Evolutionary conservation across 1,140 invertebrate genomes (phyloP), one percentile per base, ranked within the genome.

Genomic region (Sarcophaga bullata): DNA sequence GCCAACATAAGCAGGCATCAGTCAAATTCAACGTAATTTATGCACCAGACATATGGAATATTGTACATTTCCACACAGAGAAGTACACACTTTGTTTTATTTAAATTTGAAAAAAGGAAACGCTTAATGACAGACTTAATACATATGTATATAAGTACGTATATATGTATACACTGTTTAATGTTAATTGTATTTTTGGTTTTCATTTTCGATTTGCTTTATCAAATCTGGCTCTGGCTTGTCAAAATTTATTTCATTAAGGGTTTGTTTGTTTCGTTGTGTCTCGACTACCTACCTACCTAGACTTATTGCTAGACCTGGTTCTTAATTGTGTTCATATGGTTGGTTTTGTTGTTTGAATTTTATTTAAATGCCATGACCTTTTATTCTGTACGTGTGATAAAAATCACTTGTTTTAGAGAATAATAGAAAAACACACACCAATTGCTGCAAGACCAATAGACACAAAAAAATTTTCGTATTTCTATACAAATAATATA

Each of bases 181-280:
- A 37, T 37, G 25, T 37, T 37, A 37, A 37, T 37, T 37, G 25
- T 37, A 37, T 37, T 37, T 37, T 37, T 37, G 4, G 1, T 37
- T 37, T 37, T 37, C 25, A 37, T 37, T 37, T 37, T 37, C 25
- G 4, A 37, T 37, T 37, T 37, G 25, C 25, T 37, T 4, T 37
- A 37, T 37, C 25, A 37, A 37, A 37, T 37, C 25, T 37, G 25
- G 25, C 25, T 37, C 25, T 37, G 25, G 17, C 62, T 68, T 68
- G 62, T 68, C n/a, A 68, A 68, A 68, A 19, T 68, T 68, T 68
- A 68, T 68, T 9, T 58, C 25, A 19, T 68, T 68, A 68, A 68
- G 62, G 62, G 62, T 68, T 68, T n/a, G 54, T 13, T 58, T 58
- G 54, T 58, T 58, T 58, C 13, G 6, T 68, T 25, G 13, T 62